A percentile compares a stretch with the other conserved stretches of the same genome.
Evolutionary conservation across 2,797 vertebrate genomes (phyloP).

Genomic region (Lutjanus campechanus): DNA sequence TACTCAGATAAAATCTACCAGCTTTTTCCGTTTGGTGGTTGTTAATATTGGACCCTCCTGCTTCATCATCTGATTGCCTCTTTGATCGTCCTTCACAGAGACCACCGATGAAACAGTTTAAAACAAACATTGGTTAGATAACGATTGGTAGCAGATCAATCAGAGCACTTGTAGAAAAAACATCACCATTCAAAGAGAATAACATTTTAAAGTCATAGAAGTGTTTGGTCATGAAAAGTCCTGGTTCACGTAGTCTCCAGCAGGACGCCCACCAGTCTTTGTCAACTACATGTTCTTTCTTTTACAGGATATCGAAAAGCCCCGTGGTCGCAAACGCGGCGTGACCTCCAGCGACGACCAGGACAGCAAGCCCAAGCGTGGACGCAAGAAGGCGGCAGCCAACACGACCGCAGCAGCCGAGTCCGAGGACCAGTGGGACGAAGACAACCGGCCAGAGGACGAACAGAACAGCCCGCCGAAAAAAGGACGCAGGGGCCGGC

Average conservation of each 20-base stretch:
- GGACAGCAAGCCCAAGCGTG: slow-evolving; percentile 92
- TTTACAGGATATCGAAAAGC: slow-evolving; percentile 91
- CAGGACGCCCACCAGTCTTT: neutral
- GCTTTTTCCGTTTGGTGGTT: too few relatives aligned
- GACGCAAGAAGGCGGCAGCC: slow-evolving; percentile 90
- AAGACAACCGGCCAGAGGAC: slow-evolving; percentile 94
- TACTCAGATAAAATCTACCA: too few relatives aligned
- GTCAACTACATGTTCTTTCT: neutral
- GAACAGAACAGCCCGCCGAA: slow-evolving; percentile 99
- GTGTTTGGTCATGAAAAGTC: neutral
- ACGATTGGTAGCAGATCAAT: too few relatives aligned
- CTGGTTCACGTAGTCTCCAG: neutral
- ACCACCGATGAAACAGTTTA: too few relatives aligned
- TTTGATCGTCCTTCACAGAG: too few relatives aligned
- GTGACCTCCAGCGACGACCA: slow-evolving; percentile 89
- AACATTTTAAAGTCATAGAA: neutral
- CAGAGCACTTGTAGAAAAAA: neutral
- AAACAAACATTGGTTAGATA: too few relatives aligned
- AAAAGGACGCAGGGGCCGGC: slow-evolving; percentile 93
- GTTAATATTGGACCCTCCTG: too few relatives aligned
- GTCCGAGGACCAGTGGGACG: slow-evolving; percentile 90
- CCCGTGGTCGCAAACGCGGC: slow-evolving; percentile 91
- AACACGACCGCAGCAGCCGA: slow-evolving; percentile 82
- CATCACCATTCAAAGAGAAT: neutral
- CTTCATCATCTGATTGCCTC: too few relatives aligned